Percentiles rank a stretch among this genome's conserved stretches.
Conservation (phyloP, 1,140 invertebrate species). For the Ips typographus region DNA sequence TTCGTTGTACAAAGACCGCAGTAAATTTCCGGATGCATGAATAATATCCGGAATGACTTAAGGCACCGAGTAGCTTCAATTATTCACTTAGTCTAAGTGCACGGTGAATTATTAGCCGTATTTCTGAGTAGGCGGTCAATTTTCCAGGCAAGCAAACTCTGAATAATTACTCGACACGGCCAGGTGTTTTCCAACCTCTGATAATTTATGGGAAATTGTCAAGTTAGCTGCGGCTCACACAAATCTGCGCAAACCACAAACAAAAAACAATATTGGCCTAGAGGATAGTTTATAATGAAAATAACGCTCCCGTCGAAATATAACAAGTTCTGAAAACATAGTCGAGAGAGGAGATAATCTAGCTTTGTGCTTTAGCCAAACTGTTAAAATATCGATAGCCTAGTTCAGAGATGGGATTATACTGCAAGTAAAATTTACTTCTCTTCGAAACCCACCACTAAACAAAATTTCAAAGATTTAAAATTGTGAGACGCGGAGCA, state of each 20-base stretch:
- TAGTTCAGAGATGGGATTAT: neutral
- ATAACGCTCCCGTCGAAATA: neutral
- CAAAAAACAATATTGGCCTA: neutral
- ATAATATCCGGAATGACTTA: slow-evolving; percentile 16
- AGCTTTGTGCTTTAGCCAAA: slow-evolving; percentile 10
- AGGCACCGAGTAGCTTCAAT: slow-evolving; percentile 12
- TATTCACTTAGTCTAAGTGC: slow-evolving; percentile 19
- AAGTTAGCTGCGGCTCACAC: neutral
- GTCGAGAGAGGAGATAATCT: neutral
- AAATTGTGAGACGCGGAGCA: too few relatives aligned
- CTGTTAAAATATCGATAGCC: slow-evolving; percentile 13
- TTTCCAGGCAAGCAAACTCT: neutral
- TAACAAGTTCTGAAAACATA: neutral
- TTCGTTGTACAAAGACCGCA: slow-evolving; percentile 1
- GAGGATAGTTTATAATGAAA: neutral
- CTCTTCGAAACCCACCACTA: too few relatives aligned
- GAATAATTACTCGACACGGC: slow-evolving; percentile 3
- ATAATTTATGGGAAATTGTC: neutral
- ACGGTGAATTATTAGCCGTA: slow-evolving; percentile 12
- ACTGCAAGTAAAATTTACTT: slow-evolving; percentile 14
- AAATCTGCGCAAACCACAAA: neutral
- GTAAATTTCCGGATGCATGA: slow-evolving; percentile 9
- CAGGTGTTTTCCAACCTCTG: neutral
- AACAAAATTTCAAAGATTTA: too few relatives aligned
- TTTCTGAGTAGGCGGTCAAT: slow-evolving; percentile 9